A percentile compares a stretch with the other conserved stretches of the same genome.
phyloP scores from a whole-genome alignment of 2,113 vertebrate genomes.

The Megalops atlanticus region DNA sequence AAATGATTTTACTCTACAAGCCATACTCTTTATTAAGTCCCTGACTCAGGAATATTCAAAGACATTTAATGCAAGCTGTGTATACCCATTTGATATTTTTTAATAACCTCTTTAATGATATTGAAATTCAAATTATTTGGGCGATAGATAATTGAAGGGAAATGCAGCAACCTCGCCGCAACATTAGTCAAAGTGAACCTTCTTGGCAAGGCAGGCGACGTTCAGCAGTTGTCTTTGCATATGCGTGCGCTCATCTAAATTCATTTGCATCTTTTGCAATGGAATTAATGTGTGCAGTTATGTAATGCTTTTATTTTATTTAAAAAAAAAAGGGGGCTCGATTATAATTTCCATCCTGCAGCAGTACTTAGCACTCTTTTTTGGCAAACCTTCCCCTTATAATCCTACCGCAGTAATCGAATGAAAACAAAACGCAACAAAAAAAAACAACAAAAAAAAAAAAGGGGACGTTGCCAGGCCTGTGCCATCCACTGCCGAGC shows the following conservation, averaged over 20 bases:
- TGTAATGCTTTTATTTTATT: conserved; percentile 34
- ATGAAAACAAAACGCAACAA: conserved; percentile 31
- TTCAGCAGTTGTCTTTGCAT: conserved; percentile 41
- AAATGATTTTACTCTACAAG: background rate
- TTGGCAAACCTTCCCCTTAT: conserved; percentile 42
- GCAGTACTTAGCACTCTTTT: conserved; percentile 21
- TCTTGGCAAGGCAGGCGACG: conserved; percentile 1
- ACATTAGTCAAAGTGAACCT: conserved; percentile 19
- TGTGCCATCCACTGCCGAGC: conserved; percentile 50
- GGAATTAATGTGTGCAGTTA: conserved; percentile 32
- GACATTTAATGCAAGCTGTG: conserved; percentile 22
- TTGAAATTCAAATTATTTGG: conserved; percentile 32
- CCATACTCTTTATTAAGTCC: background rate
- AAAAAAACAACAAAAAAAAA: background rate
- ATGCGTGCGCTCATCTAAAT: conserved; percentile 37
- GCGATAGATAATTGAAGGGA: conserved; percentile 15
- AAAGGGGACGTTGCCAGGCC: conserved; percentile 13
- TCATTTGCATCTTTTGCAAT: conserved; percentile 31
- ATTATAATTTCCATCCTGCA: conserved; percentile 37
- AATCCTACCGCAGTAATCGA: conserved; percentile 38
- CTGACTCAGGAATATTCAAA: background rate
- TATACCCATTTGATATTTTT: conserved; percentile 29
- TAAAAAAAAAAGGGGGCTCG: background rate
- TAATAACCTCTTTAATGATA: conserved; percentile 28
- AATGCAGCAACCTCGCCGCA: conserved; percentile 5